These are phyloP conservation scores for Gibbula magus DNA, from an alignment of 2,888 invertebrate species.

Conservation along the genomic window DNA sequence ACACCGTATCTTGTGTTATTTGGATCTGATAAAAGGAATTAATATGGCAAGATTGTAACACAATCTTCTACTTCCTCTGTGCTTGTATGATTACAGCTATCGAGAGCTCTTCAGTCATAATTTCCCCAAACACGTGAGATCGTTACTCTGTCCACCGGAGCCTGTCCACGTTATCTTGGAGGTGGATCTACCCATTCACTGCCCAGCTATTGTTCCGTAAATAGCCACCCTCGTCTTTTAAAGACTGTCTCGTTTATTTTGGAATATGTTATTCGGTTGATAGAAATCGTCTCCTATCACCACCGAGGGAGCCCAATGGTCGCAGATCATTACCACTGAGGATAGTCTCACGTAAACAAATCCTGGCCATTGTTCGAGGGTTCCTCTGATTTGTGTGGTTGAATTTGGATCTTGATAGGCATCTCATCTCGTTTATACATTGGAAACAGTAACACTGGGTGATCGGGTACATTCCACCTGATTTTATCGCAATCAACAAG, in stretches of 20 bases:
- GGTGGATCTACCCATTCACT: not conserved
- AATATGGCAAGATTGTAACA: no score
- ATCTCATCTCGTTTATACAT: not conserved
- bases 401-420: no score
- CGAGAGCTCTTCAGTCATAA: not conserved
- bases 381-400: not conserved
- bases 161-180: not conserved
- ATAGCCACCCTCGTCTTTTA: not conserved
- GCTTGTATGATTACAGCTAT: no score
- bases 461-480: not conserved
- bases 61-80: no score
- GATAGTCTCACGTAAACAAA: not conserved
- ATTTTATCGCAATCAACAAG: not conserved
- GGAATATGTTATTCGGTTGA: not conserved
- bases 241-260: conserved; percentile 4
- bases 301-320: not conserved
- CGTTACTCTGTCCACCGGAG: not conserved
- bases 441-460: not conserved
- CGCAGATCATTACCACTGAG: not conserved
- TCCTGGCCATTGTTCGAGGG: not conserved
- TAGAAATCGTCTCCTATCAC: not conserved
- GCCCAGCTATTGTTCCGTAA: not conserved
- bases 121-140: not conserved
- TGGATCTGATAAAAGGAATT: no score
- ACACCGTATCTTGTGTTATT: no score